Conservation (phyloP, 2,888 invertebrate species). For the Digitonthophagus gazella region DNA sequence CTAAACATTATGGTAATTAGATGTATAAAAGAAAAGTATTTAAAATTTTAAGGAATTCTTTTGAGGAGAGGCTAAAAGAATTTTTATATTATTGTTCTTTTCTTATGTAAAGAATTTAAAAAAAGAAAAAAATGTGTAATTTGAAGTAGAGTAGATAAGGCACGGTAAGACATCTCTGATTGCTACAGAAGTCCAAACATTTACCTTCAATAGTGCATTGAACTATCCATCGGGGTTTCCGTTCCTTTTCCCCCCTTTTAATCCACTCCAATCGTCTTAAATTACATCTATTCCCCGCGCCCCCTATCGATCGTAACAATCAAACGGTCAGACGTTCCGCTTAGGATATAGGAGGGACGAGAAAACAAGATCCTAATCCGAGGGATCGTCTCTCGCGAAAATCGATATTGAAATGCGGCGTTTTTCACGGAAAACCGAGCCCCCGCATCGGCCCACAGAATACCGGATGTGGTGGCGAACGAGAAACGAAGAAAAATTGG, state of each 20-base stretch:
- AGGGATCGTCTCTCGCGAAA: neutral
- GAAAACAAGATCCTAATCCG: neutral
- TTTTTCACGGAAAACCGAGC: neutral
- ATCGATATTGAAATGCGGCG: neutral
- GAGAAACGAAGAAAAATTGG: neutral
- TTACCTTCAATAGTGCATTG: neutral
- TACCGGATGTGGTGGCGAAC: neutral
- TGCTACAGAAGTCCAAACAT: too few species aligned
- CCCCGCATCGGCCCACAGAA: neutral
- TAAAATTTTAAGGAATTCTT: too few species aligned
- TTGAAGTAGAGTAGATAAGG: too few species aligned
- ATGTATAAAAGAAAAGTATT: too few species aligned
- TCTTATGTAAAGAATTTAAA: too few species aligned
- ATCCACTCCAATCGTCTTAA: neutral
- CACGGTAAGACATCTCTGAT: too few species aligned
- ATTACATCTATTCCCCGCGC: neutral
- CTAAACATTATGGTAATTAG: too few species aligned
- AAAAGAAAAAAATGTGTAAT: too few species aligned
- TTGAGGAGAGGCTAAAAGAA: too few species aligned
- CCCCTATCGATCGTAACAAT: neutral
- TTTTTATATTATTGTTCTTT: too few species aligned
- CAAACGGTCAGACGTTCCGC: neutral
- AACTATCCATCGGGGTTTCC: neutral
- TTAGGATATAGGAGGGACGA: neutral
- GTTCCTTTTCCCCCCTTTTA: neutral